Base-by-base conservation (phyloP, 2,797 vertebrate genomes). In the Sarcoramphus papa region DNA sequence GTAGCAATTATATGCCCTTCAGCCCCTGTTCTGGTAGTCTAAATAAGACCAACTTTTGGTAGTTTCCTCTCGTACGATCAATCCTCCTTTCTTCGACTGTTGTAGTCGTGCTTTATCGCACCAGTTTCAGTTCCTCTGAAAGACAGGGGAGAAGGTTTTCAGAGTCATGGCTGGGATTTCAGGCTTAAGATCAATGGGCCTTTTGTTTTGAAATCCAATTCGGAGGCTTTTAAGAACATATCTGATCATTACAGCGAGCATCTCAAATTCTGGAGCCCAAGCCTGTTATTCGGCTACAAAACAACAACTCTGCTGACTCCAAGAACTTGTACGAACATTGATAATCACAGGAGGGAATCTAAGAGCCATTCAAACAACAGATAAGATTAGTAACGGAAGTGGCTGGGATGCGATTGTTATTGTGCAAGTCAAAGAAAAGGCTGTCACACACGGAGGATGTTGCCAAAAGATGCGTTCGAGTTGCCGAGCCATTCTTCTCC, bases 381-480 rank as follows among this genome's bases (percentile, higher is more conserved):
- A 88, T 93, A 96, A 94, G 91, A 59, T 93, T 83, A 14, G 35
- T 62, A 75, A 92, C 15, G 37, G 31, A 65, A 93, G 78, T 70
- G 87, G 21, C 92, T 91, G 95, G 65, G 56, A 65, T 85, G 86
- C 72, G 86, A 27, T 27, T 89, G 62, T 91, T 95, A 54, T 57
- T 83, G 86, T 92, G 92, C 75, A 89, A 95, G 81, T 77, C 78
- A 77, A 89, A 85, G 88, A 94, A 92, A 80, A 91, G 90, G 76
- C 82, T 85, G 72, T 47, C 80, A 47, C 75, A 51, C 45, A n/a
- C 0, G 0, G 64, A 53, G 37, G 62, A 28, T 40, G 35, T 41
- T 93, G 90, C 93, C 91, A 90, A 79, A 73, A 65, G 81, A 85
- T 30, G 59, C 56, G 21, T 85, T 77, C 0, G 14, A 91, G 74